A percentile compares a stretch with the other conserved stretches of the same genome.
These are phyloP conservation scores for Meteorus colon DNA, from an alignment of 2,888 invertebrate genomes.

Conservation along the genomic window DNA sequence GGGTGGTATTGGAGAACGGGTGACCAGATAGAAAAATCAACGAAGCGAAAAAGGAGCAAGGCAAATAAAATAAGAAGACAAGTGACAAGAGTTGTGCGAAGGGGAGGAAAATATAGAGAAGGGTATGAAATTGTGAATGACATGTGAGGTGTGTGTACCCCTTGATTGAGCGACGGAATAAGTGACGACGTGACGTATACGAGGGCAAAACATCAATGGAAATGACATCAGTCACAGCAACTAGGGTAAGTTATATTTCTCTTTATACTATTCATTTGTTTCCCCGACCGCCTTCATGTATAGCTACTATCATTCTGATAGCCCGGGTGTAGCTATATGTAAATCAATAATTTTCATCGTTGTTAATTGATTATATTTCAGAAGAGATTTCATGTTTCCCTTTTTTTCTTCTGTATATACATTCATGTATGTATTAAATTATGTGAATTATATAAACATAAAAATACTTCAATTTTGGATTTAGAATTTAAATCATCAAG, in stretches of 20 bases:
- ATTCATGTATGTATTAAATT: neutral
- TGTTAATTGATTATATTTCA: conserved; percentile 44
- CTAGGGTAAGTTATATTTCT: conserved; percentile 29
- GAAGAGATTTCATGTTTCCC: conserved; percentile 4
- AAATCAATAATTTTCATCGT: conserved; percentile 55
- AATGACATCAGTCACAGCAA: conserved; percentile 28
- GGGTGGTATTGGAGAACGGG: neutral
- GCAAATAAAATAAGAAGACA: neutral
- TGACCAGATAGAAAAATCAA: neutral
- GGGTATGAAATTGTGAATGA: neutral
- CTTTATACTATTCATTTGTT: neutral
- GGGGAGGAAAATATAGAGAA: neutral
- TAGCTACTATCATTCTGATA: conserved; percentile 26
- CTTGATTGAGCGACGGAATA: conserved; percentile 12
- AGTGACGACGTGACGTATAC: conserved; percentile 9
- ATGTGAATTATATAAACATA: no score
- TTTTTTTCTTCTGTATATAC: neutral
- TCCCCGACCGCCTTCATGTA: neutral
- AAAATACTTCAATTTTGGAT: neutral
- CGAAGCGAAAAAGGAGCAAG: neutral
- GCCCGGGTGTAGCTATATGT: conserved; percentile 49
- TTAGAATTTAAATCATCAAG: neutral
- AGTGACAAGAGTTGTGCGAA: neutral
- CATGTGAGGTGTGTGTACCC: conserved; percentile 34
- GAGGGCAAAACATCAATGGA: conserved; percentile 21